phyloP scores from a whole-genome alignment of 2,113 vertebrate genomes.

The Ahaetulla prasina region DNA sequence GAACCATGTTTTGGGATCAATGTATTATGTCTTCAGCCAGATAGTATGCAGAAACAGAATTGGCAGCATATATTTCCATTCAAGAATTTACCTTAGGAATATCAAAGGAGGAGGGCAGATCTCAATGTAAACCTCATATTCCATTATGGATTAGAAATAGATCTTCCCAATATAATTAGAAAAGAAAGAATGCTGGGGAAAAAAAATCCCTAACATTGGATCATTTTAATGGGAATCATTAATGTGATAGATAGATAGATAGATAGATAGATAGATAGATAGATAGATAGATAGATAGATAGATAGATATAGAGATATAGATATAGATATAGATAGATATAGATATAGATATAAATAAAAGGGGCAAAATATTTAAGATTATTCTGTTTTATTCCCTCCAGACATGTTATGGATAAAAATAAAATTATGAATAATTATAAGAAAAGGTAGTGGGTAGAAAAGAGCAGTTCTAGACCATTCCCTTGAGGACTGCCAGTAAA shows the following conservation, averaged over 20 bases:
- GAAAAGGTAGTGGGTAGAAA: background rate
- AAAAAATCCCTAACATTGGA: background rate
- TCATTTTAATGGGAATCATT: constrained; percentile 45
- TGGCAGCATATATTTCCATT: constrained; percentile 5
- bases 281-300: too few relatives aligned
- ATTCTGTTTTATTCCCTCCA: constrained; percentile 30
- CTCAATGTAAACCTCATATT: constrained; percentile 22
- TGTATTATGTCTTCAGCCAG: background rate
- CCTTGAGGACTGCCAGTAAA: background rate
- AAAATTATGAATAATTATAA: constrained; percentile 13
- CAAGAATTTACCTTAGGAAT: constrained; percentile 32
- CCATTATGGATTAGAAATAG: constrained; percentile 43
- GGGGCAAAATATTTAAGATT: constrained; percentile 28
- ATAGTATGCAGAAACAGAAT: background rate
- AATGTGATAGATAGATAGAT: constrained; percentile 45
- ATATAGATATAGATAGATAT: too few relatives aligned
- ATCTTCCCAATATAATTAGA: constrained; percentile 51
- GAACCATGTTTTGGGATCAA: background rate
- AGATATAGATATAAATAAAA: constrained; percentile 12
- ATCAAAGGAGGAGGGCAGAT: constrained; percentile 34
- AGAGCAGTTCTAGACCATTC: background rate
- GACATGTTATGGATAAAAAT: constrained; percentile 18
- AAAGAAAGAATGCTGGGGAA: background rate
- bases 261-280: too few relatives aligned
- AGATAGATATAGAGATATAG: too few relatives aligned